These are phyloP conservation scores for Zaprionus lineosus DNA, from an alignment of 2,888 invertebrate genomes.

Conservation along the genomic window DNA sequence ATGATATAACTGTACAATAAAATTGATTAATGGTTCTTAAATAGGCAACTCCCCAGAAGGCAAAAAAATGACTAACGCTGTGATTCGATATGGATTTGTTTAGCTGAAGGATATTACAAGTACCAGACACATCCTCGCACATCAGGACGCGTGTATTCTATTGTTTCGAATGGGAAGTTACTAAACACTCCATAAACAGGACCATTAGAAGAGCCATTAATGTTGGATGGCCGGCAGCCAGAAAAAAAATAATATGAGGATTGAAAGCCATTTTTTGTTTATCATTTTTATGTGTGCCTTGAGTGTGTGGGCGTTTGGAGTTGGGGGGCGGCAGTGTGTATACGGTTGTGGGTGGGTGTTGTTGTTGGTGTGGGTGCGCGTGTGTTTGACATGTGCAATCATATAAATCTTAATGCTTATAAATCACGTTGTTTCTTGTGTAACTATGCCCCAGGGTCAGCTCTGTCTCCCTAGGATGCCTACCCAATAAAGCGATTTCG, in stretches of 20 bases:
- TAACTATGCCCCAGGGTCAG: constrained; percentile 50
- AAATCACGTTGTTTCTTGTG: constrained; percentile 65
- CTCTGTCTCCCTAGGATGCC: constrained; percentile 1
- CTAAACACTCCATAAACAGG: constrained; percentile 81
- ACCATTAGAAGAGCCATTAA: constrained; percentile 66
- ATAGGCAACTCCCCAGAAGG: constrained; percentile 18
- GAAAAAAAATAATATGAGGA: constrained; percentile 49
- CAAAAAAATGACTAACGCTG: constrained; percentile 12
- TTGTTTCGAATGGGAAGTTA: constrained; percentile 65
- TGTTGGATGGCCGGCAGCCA: constrained; percentile 21
- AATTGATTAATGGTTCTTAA: constrained; percentile 75
- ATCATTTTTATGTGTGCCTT: constrained; percentile 64
- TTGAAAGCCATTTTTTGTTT: constrained; percentile 60
- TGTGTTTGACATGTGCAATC: constrained; percentile 58
- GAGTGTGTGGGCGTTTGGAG: constrained; percentile 74
- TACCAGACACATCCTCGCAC: constrained; percentile 19
- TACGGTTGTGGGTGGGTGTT: constrained; percentile 33
- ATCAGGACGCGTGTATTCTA: constrained; percentile 45
- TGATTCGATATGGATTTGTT: constrained; percentile 47
- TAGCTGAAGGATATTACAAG: constrained; percentile 40
- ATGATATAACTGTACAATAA: constrained; percentile 23
- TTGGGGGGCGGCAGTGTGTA: too few relatives aligned
- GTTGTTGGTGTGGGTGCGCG: constrained; percentile 26
- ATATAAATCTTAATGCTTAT: constrained; percentile 75
- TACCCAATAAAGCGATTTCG: neutral